Percentiles rank a stretch among this genome's conserved stretches.
Evolutionary conservation across 2,888 invertebrate genomes (phyloP).

Genomic region (Trichopoda pennipes): DNA sequence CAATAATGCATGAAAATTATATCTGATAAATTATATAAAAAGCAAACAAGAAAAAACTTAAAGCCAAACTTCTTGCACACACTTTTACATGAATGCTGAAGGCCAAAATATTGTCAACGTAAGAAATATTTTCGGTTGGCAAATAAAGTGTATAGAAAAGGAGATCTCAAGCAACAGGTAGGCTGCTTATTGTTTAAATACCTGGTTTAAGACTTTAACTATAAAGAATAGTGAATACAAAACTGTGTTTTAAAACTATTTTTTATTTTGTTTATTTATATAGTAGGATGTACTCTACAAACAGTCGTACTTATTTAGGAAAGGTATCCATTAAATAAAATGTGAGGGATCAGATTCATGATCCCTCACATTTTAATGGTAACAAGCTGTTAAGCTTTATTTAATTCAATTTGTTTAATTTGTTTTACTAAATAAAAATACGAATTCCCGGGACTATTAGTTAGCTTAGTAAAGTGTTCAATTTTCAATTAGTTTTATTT

Average conservation of each 20-base stretch:
- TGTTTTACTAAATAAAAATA: too few relatives aligned
- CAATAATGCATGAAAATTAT: constrained; percentile 57
- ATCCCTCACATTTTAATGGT: too few relatives aligned
- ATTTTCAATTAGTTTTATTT: too few relatives aligned
- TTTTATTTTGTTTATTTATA: constrained; percentile 23
- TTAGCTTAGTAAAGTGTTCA: too few relatives aligned
- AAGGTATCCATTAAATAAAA: not conserved
- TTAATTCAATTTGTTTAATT: too few relatives aligned
- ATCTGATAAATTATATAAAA: constrained; percentile 64
- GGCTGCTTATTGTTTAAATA: constrained; percentile 62
- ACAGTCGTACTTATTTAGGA: not conserved
- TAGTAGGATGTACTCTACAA: constrained; percentile 27
- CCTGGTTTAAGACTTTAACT: constrained; percentile 53
- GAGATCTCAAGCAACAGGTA: constrained; percentile 54
- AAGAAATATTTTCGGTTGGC: constrained; percentile 13
- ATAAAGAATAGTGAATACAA: constrained; percentile 51
- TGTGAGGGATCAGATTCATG: not conserved
- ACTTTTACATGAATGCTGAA: not conserved
- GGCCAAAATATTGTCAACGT: constrained; percentile 52
- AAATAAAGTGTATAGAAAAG: constrained; percentile 2
- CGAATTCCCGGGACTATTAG: too few relatives aligned
- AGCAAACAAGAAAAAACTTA: constrained; percentile 18
- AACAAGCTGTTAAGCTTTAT: too few relatives aligned
- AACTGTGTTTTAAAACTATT: constrained; percentile 35
- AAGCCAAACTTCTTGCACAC: constrained; percentile 24